Base-by-base conservation (phyloP, 2,797 vertebrate genomes). In the Onychomys torridus region DNA sequence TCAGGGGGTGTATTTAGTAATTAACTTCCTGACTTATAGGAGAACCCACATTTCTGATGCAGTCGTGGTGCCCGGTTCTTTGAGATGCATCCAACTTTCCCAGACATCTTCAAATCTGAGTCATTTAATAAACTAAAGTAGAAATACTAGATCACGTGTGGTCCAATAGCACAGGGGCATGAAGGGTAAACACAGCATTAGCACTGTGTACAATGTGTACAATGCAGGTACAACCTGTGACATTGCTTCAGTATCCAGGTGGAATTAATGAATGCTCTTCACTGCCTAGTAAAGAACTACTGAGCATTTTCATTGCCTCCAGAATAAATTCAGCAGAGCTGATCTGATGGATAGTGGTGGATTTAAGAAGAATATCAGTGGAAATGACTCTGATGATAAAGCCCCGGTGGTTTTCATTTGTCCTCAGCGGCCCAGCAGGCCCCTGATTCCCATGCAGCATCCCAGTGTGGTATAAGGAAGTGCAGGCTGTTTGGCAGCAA, bases 401-500 rank as follows among this genome's bases (percentile, higher is more conserved):
- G 91, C 65, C 40, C 71, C 73, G 11, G 11, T 89, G 89, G 79
- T 69, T 94, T 88, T 92, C 43, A 84, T 76, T 61, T 67, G 95
- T 87, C 88, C 71, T 79, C 63, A 93, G 88, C 49, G 76, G 55
- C 37, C 46, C 12, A 34, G 46, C n/a, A 73, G 34, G 43, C 85
- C 94, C 75, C 83, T 94, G 65, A 71, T 93, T 94, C 90, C 71
- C 76, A 76, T 34, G 52, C 92, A 86, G 49, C 79, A 82, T 82
- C 59, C 95, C 63, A 69, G 71, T 46, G 40, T 91, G 34, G 65
- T 55, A 34, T 23, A 69, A 79, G 57, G 32, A 97, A 97, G 77
- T 96, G 83, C 87, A 96, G 37, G 84, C 73, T 93, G 95, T 95
- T 91, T 95, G 9, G 81, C 95, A 97, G 92, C 90, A 94, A 92